A percentile compares a stretch with the other conserved stretches of the same genome.
Evolutionary conservation across 2,113 vertebrate genomes (phyloP).

Genomic region (Channa argus): DNA sequence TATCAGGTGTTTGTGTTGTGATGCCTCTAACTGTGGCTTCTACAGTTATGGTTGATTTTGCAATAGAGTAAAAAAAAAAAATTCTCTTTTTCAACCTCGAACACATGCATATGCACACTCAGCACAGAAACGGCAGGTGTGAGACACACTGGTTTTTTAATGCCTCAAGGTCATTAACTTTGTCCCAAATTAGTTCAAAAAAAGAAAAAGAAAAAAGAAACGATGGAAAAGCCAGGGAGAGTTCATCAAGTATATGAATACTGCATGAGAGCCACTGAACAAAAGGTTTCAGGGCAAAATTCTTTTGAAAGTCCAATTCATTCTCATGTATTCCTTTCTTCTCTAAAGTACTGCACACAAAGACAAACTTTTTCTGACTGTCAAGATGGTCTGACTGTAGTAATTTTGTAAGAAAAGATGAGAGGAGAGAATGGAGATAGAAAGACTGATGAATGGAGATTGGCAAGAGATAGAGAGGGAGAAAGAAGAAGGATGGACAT

Average conservation of each 20-base stretch:
- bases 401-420: constrained; percentile 53
- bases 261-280: constrained; percentile 62
- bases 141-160: constrained; percentile 44
- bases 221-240: constrained; percentile 38
- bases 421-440: constrained; percentile 55
- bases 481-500: constrained; percentile 60
- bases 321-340: constrained; percentile 50
- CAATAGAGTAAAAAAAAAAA: background rate
- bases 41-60: background rate
- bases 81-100: background rate
- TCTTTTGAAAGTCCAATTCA: constrained; percentile 62
- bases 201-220: constrained; percentile 12
- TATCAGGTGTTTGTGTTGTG: too few species aligned
- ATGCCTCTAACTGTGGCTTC: background rate
- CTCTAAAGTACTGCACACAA: constrained; percentile 22
- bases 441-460: constrained; percentile 70
- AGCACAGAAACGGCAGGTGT: constrained; percentile 49
- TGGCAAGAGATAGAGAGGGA: constrained; percentile 44
- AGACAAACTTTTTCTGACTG: constrained; percentile 55
- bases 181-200: constrained; percentile 58
- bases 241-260: constrained; percentile 69
- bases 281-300: constrained; percentile 69
- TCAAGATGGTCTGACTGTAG: constrained; percentile 38
- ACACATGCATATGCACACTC: background rate
- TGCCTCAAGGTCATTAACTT: constrained; percentile 72